Evolutionary conservation across 2,797 vertebrate species (phyloP).

Genomic region (Myiothlypis chrysogaster): DNA sequence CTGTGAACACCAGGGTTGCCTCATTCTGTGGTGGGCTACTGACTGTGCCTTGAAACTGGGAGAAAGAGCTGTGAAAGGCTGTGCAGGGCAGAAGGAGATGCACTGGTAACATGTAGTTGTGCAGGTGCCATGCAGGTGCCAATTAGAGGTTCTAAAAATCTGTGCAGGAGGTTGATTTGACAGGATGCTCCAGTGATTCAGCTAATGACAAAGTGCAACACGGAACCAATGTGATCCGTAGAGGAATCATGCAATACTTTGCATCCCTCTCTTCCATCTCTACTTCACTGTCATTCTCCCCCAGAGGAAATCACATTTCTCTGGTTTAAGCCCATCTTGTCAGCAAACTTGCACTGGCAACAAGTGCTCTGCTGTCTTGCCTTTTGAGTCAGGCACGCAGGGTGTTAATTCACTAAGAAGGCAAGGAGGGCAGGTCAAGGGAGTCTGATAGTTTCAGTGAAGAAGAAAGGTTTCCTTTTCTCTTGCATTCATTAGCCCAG

Average conservation of each 20-base stretch:
- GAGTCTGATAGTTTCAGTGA: neutral
- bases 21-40: neutral
- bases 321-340: neutral
- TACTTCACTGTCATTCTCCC: neutral
- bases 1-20: fast-evolving
- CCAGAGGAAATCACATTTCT: neutral
- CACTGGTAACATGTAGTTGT: neutral
- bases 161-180: constrained; percentile 60
- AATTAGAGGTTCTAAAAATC: constrained; percentile 48
- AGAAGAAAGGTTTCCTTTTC: neutral
- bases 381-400: neutral
- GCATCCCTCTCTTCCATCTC: neutral
- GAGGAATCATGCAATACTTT: neutral
- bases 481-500: neutral
- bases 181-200: constrained; percentile 44
- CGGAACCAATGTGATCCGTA: fast-evolving
- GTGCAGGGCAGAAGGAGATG: neutral
- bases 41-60: neutral
- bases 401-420: neutral
- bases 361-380: neutral
- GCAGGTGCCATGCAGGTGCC: constrained; percentile 19
- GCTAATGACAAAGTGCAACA: constrained; percentile 45
- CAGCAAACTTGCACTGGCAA: neutral
- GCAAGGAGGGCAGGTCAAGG: neutral
- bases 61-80: neutral